Evolutionary conservation across 2,888 invertebrate species (phyloP), one percentile per base, ranked within the genome.

Genomic region (Deilephila porcellus): DNA sequence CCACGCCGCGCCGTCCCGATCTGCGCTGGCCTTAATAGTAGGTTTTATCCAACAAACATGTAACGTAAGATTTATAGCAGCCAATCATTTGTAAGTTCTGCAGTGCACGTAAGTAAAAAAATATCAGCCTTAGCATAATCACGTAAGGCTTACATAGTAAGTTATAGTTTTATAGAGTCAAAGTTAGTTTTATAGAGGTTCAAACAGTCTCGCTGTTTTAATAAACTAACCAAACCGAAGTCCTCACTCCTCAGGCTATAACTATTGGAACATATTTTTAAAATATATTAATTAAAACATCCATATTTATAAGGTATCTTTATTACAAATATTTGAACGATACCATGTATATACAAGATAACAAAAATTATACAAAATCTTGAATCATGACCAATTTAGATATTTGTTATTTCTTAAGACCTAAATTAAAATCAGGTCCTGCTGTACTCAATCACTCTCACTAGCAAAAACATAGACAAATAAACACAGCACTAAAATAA

Each of bases 241-340:
- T 32, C 32, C 32, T 1, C 3, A 32, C 4, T 32, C 32, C 32
- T 32, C 32, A 32, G 32, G 2, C 1, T 45, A 45, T 60, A 25
- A 25, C 25, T n/a, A 20, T 25, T 60, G 56, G 25, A 29, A 56
- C 29, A 29, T 19, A 19, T 19, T 34, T 8, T 34, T 17, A 2
- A n/a, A n/a, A 59, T 29, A 11, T 32, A 32, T 34, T 59, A 71
- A 86, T 81, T 86, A 83, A 90, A 90, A 90, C 86, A 89, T 80
- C 81, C 73, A 84, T 88, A 79, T 84, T 86, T 84, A 86, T 89
- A 90, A 85, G 87, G 87, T 91, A 91, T 89, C 89, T 92, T 91
- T 91, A 92, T 91, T 92, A 90, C 87, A 91, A 91, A 89, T 88
- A 88, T 85, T 88, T 86, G 88, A 83, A 86, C 74, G 85, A 89